Evolutionary conservation across 1,140 invertebrate species (phyloP).

Genomic region (Drosophila elegans): DNA sequence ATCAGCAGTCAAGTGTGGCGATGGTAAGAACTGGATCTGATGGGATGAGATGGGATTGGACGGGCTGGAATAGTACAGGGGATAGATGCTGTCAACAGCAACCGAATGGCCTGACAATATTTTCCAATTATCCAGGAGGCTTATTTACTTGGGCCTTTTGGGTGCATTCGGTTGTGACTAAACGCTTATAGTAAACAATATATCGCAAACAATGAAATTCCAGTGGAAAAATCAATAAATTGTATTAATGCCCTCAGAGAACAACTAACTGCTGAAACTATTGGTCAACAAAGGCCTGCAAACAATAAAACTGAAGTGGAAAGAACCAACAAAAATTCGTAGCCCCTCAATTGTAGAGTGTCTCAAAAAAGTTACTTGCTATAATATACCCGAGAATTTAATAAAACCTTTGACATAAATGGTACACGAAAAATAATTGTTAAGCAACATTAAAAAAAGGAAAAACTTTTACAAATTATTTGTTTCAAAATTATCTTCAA

Average conservation of each 20-base stretch:
- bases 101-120: constrained; percentile 57
- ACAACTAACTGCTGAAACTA: background rate
- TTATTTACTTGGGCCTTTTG: constrained; percentile 24
- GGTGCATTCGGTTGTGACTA: constrained; percentile 67
- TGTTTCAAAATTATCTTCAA: no score
- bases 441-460: no score
- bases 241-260: background rate
- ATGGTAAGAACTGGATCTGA: background rate
- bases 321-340: background rate
- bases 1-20: constrained; percentile 75
- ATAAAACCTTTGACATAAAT: no score
- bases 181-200: constrained; percentile 28
- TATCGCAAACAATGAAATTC: background rate
- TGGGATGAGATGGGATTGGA: background rate
- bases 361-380: no score
- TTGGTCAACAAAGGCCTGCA: background rate
- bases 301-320: background rate
- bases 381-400: no score
- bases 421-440: no score
- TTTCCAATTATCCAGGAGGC: constrained; percentile 64
- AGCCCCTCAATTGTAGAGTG: background rate
- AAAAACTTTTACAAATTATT: no score
- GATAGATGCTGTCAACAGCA: constrained; percentile 25
- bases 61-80: constrained; percentile 4
- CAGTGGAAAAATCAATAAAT: background rate